Evolutionary conservation across 2,888 invertebrate species (phyloP).

Genomic region (Leptopilina syphax): DNA sequence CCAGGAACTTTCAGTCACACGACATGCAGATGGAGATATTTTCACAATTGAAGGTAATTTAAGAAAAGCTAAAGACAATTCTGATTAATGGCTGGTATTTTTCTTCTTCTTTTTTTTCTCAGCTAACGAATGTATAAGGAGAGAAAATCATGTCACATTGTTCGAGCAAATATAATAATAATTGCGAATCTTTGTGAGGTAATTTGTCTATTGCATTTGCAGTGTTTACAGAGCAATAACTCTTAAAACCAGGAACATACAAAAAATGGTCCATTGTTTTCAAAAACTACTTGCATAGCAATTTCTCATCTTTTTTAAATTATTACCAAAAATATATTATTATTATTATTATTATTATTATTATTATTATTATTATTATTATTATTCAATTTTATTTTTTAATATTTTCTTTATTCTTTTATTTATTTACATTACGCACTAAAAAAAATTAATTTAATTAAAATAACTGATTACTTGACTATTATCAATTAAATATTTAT

Average conservation of each 20-base stretch:
- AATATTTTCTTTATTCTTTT: too few species aligned
- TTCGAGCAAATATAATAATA: not conserved
- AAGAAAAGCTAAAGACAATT: conserved; percentile 44
- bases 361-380: too few species aligned
- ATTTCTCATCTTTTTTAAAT: not conserved
- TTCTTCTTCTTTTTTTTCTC: too few species aligned
- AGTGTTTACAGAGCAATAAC: not conserved
- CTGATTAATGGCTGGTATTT: not conserved
- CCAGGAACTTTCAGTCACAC: conserved; percentile 69
- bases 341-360: too few species aligned
- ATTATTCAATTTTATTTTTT: too few species aligned
- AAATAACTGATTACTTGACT: too few species aligned
- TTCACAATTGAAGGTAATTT: conserved; percentile 70
- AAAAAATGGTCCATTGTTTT: not conserved
- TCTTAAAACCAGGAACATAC: not conserved
- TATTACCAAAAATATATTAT: not conserved
- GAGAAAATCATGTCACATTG: not conserved
- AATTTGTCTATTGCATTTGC: conserved; percentile 1
- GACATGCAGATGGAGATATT: conserved; percentile 73
- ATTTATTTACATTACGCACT: too few species aligned
- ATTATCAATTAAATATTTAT: too few species aligned
- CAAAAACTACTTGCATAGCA: not conserved
- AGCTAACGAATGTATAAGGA: conserved; percentile 5
- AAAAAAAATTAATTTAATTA: too few species aligned
- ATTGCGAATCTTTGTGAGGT: not conserved